Base-by-base conservation (phyloP, 92 coral and sea anemone species). In the Diadumene lineata region DNA sequence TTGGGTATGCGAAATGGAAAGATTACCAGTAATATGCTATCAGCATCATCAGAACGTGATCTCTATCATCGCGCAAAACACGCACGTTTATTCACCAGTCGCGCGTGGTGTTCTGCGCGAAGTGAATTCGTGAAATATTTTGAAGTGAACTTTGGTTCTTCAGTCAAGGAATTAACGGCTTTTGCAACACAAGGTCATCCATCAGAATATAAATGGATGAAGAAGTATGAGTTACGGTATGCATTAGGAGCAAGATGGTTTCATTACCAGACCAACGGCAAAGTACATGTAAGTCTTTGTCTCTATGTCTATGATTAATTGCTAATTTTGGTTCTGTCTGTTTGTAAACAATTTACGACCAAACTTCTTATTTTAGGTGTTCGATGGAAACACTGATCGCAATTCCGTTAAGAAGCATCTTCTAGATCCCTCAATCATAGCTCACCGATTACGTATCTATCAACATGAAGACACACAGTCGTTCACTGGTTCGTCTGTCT, bases 31-130 rank as follows among this genome's bases (percentile, higher is more conserved):
- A 11, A 56, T 8, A 86, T 73, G 79, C 50, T 91, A 56, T 78
- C 84, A 15, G 97, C 97, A 19, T 91, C 97, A 30, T 91, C 97
- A 0, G 92, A 84, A 23, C 82, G 93, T 31, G 92, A 91, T 60
- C 56, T 88, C 1, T 44, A 74, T 0, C 97, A 87, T 69, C 50
- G 78, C 60, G 92, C 93, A 56, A 70, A 77, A 79, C 75, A 81
- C 17, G 97, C 82, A 43, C 92, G 97, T 56, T 84, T 91, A 65
- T 69, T 78, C 64, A 88, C 75, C 64, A 70, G 63, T 79, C 82
- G 90, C 75, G 97, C 97, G n/a, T 91, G 97, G 97, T 91, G 97
- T 67, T 91, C 97, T 11, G 97, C 97, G 0, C 86, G 97, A 18
- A 91, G 97, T 57, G 77, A 65, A 46, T 57, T 66, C 50, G 66